Evolutionary conservation across 2,888 invertebrate genomes (phyloP).

Genomic region (Fragum sueziense): DNA sequence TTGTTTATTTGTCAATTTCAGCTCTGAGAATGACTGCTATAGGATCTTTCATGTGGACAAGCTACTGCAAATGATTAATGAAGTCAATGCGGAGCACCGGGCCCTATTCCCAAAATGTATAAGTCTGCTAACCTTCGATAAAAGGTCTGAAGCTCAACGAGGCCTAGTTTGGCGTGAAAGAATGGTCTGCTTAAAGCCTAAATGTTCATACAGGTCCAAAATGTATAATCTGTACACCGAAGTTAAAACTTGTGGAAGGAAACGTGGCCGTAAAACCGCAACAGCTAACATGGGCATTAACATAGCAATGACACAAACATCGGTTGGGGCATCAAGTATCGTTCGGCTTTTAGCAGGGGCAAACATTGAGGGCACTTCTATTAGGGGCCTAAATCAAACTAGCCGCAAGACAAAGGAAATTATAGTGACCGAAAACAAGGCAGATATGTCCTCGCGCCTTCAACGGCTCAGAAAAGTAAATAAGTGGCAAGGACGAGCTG

Average conservation of each 20-base stretch:
- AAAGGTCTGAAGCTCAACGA: not conserved
- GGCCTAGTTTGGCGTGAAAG: not conserved
- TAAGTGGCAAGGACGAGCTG: not conserved
- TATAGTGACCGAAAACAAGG: not conserved
- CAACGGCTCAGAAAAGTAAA: not conserved
- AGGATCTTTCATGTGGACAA: not conserved
- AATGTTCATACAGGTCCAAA: no score
- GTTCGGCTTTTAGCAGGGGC: not conserved
- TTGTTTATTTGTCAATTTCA: no score
- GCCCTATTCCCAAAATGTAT: not conserved
- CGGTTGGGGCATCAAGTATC: not conserved
- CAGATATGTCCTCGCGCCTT: not conserved
- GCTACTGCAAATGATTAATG: slow-evolving; percentile 11
- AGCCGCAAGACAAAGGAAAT: no score
- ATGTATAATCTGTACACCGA: slow-evolving; percentile 9
- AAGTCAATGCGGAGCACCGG: not conserved
- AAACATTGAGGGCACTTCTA: no score
- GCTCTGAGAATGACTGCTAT: not conserved
- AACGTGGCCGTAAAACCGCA: not conserved
- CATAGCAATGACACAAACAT: slow-evolving; percentile 8
- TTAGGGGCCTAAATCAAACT: no score
- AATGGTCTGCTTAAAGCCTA: not conserved
- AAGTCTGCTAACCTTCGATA: not conserved
- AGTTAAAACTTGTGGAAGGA: not conserved
- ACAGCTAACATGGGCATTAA: slow-evolving; percentile 2